Evolutionary conservation across 2,113 vertebrate species (phyloP), one percentile per base, ranked within the genome.

Genomic region (Epinephelus fuscoguttatus): DNA sequence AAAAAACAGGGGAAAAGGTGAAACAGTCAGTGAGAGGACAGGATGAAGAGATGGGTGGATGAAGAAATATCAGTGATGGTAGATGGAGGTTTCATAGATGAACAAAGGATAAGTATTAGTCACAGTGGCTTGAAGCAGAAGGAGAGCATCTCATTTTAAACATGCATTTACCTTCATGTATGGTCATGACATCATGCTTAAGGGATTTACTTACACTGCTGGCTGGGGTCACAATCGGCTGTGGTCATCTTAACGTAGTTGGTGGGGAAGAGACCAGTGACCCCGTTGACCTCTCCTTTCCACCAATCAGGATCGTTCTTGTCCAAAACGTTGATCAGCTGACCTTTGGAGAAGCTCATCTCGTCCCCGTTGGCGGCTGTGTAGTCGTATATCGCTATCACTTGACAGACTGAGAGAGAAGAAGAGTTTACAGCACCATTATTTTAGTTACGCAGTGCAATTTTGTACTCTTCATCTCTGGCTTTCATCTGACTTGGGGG

Each of bases 321-420:
- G 93, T 95, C 97, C 62, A 98, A 87, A 17, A 99, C 97, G 17
- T 94, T 98, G 69, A 99, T 98, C 59, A 98, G 90, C 70, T 99
- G 98, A 67, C 96, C 96, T 91, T 97, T 97, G 85, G 96, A 96
- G 95, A 99, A 99, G 84, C 94, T 99, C 75, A 99, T 96, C 91
- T 99, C 98, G 0, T 99, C 97, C 85, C 95, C 93, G 1, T 98
- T 99, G 89, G 96, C 97, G 0, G 98, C 98, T 0, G 63, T 83
- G 69, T 99, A 99, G 91, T 99, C 98, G 0, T 99, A 99, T 93
- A 99, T 96, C 3, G 98, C 97, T 3, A 98, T 98, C 78, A 99
- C 98, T 79, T 99, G 97, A 83, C 97, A 98, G 8, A 96, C 97
- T 99, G 82, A 73, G n/a, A 33, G 11, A 55, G 15, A 69, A 33